Base-by-base conservation (phyloP, 2,797 vertebrate species). In the Karalla daura region DNA sequence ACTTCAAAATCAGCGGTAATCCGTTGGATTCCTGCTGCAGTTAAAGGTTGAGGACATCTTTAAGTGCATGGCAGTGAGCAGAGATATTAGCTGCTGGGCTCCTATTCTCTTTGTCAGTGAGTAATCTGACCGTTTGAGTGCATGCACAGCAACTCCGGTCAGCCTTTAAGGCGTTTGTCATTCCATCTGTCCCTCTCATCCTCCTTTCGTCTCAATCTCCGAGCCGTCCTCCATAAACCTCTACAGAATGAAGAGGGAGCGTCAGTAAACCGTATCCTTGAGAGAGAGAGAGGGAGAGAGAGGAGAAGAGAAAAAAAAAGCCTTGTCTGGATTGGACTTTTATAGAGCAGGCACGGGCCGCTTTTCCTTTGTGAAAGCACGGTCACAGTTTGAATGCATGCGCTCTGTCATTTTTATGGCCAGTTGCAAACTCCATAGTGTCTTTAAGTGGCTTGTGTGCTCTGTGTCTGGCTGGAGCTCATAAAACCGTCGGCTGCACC, bases 361-460 rank as follows among this genome's bases (percentile, higher is more conserved):
- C 69, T 74, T 68, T 63, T 70, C 73, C 74, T 86, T 80, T 78
- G 71, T 78, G 46, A 32, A 69, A 63, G 40, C 63, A 6, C 25
- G 21, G 56, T 63, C 75, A 35, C 60, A 41, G 70, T 82, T 73
- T 70, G 71, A 71, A 21, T 83, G 74, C 67, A 64, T 67, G 68
- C 25, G 47, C 67, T 74, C 54, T 83, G 77, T 83, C 80, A 67
- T 77, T 85, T 91, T 86, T 83, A 91, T 80, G 71, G 74, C 62
- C 43, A 17, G 24, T 63, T 81, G 67, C 84, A 78, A 83, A 80
- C 72, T 80, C 59, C 47, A 63, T 61, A 74, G 80, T 67, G 59
- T 83, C 70, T 83, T 85, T 80, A 78, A 85, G 87, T 84, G 76
- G 20, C 78, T 61, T 41, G 65, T 79, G 52, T 85, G 78, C 72